Conservation (phyloP, 2,888 invertebrate species). For the Epsilonema sp. region DNA sequence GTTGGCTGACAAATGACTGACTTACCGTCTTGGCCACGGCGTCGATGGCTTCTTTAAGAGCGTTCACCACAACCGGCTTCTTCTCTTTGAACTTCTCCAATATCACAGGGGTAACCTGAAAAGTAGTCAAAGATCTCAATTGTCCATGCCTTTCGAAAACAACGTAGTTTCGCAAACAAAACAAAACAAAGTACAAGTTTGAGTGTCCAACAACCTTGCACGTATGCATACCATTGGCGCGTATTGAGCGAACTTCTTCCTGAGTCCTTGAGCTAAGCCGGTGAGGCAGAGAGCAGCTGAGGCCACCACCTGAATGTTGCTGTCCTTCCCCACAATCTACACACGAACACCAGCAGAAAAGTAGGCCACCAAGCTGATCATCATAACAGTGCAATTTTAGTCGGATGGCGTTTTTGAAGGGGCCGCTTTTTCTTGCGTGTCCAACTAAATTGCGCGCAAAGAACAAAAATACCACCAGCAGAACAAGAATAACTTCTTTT, state of each 20-base stretch:
- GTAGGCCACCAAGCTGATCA: too few relatives aligned
- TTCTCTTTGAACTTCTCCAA: conserved; percentile 95
- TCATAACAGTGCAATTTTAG: too few relatives aligned
- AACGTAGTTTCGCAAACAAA: neutral
- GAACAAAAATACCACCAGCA: too few relatives aligned
- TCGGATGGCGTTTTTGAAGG: too few relatives aligned
- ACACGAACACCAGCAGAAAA: too few relatives aligned
- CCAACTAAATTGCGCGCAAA: too few relatives aligned
- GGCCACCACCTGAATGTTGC: conserved; percentile 78
- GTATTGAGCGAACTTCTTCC: too few relatives aligned
- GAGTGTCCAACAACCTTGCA: too few relatives aligned
- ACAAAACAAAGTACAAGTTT: conserved; percentile 9
- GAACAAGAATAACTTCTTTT: too few relatives aligned
- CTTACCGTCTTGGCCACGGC: conserved; percentile 56
- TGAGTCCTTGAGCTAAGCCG: conserved; percentile 59
- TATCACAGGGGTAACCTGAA: conserved; percentile 38
- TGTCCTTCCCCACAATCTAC: conserved; percentile 71
- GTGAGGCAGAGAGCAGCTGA: conserved; percentile 62
- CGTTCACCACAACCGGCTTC: conserved; percentile 66
- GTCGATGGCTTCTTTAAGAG: conserved; percentile 71
- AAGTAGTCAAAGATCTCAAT: neutral
- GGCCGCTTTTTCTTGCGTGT: too few relatives aligned
- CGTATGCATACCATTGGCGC: too few relatives aligned
- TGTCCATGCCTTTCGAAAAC: neutral
- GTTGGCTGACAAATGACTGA: too few relatives aligned